Evolutionary conservation across 2,797 vertebrate genomes (phyloP).

Genomic region (Sebastes minor): DNA sequence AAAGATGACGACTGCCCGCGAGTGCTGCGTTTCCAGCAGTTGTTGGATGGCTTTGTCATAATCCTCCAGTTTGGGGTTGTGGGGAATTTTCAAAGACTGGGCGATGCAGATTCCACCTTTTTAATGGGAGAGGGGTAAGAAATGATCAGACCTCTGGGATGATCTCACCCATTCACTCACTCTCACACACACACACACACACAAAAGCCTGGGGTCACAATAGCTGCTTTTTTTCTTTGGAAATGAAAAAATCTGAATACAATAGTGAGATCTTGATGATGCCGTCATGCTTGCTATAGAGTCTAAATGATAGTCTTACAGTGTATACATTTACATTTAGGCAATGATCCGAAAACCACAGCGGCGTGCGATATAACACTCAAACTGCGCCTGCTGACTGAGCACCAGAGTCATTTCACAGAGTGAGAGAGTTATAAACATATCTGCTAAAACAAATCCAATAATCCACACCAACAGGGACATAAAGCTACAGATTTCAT

Average conservation of each 20-base stretch:
- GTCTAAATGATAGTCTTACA: constrained; percentile 33
- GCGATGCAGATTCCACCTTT: constrained; percentile 95
- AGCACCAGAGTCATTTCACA: constrained; percentile 44
- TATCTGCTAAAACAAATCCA: constrained; percentile 62
- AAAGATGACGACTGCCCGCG: constrained; percentile 91
- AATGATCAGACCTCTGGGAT: constrained; percentile 53
- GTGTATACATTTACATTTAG: constrained; percentile 60
- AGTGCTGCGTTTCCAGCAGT: constrained; percentile 90
- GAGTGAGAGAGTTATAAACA: constrained; percentile 56
- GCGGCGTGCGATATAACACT: constrained; percentile 36
- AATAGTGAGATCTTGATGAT: constrained; percentile 44
- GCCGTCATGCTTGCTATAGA: constrained; percentile 34
- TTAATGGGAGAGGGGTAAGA: constrained; percentile 53
- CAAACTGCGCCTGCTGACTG: constrained; percentile 36
- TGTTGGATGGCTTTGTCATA: constrained; percentile 92
- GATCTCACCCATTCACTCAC: constrained; percentile 34
- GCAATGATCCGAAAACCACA: constrained; percentile 46
- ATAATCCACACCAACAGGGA: constrained; percentile 57
- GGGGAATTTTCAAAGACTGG: constrained; percentile 93
- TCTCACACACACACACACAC: not conserved
- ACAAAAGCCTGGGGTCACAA: constrained; percentile 51
- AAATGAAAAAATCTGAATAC: constrained; percentile 47
- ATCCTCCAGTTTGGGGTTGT: constrained; percentile 89
- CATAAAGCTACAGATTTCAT: constrained; percentile 59
- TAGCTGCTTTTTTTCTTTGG: not conserved